Base-by-base conservation (phyloP, 2,797 vertebrate genomes). In the Threskiornis aethiopicus region DNA sequence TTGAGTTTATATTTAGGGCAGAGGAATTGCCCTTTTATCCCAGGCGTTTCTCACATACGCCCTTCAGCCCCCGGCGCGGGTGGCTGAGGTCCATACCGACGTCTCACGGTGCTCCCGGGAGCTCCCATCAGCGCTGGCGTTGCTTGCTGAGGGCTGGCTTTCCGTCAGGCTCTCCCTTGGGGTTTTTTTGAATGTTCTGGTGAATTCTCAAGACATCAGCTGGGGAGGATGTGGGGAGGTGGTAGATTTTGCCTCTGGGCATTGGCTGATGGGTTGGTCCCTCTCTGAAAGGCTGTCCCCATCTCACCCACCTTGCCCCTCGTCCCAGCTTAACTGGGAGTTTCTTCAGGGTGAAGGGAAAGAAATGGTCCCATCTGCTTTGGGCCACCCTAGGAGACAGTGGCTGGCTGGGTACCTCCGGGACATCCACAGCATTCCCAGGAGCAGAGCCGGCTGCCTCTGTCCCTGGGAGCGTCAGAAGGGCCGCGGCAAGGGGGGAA, bases 71-170 rank as follows among this genome's bases (percentile, higher is more conserved):
- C 11, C 25, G 9, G 31, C 0, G 1, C 2, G 7, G 58, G 47
- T 9, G 13, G 16, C 70, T 67, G 81, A 66, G 54, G 41, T 61
- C 70, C 51, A 13, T 28, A 3, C 21, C 3, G 3, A 16, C 0
- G 0, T 42, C 80, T 94, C n/a, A 8, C 1, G 8, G 2, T 35
- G 55, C n/a, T 85, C 39, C 28, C 46, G 24, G 84, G 58, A 73
- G 46, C 59, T 78, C 35, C n/a, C 65, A 54, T 22, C 51, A 33
- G 52, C 0, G 1, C 89, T 78, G 80, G 6, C 15, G 3, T 44
- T 96, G 88, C 70, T 65, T 59, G 58, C 73, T 92, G 89, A 76
- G 69, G 81, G 58, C 59, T 94, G 46, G 3, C 62, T 97, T 96
- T 84, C 90, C 12, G 1, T 90, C 89, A 90, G 62, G 33, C 57